A percentile compares a stretch with the other conserved stretches of the same genome.
These are phyloP conservation scores for Cichlasoma orientale DNA, from an alignment of 2,797 vertebrate species.

Conservation along the genomic window DNA sequence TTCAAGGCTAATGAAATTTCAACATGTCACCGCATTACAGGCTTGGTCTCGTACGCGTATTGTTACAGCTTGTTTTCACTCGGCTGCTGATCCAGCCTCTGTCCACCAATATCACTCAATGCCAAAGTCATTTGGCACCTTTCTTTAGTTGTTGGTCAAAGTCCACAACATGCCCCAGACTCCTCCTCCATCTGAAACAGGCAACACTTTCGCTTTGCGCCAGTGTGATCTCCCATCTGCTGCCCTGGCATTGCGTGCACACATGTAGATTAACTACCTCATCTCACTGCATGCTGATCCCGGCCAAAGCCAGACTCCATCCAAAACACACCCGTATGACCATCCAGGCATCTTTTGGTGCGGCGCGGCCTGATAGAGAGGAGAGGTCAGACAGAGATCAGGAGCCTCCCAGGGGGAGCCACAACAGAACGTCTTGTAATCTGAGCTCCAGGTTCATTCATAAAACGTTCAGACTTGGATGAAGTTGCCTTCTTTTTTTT, in stretches of 20 bases:
- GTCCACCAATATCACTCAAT: slow-evolving; percentile 15
- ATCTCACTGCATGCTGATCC: slow-evolving; percentile 28
- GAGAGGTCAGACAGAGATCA: slow-evolving; percentile 39
- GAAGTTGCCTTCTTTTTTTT: neutral
- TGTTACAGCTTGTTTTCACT: slow-evolving; percentile 1
- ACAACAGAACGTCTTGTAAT: neutral
- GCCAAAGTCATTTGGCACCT: slow-evolving; percentile 52
- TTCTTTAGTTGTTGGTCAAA: slow-evolving; percentile 39
- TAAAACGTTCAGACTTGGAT: neutral
- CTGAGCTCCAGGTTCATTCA: slow-evolving; percentile 10
- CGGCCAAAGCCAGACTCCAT: slow-evolving; percentile 26
- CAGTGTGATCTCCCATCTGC: slow-evolving; percentile 73
- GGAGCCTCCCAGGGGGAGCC: slow-evolving; percentile 15
- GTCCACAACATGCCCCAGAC: slow-evolving; percentile 41
- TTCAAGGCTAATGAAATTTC: slow-evolving; percentile 35
- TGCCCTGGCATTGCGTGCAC: slow-evolving; percentile 58
- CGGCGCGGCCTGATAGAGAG: slow-evolving; percentile 11
- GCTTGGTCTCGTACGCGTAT: neutral
- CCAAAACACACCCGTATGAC: neutral
- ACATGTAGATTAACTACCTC: slow-evolving; percentile 59
- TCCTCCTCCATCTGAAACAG: slow-evolving; percentile 53
- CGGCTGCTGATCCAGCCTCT: slow-evolving; percentile 8
- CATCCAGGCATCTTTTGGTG: neutral
- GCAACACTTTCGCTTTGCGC: slow-evolving; percentile 60
- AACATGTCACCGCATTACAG: slow-evolving; percentile 8